A percentile compares a stretch with the other conserved stretches of the same genome.
Evolutionary conservation across 2,113 vertebrate species (phyloP).

Genomic region (Emydura subglobosa): DNA sequence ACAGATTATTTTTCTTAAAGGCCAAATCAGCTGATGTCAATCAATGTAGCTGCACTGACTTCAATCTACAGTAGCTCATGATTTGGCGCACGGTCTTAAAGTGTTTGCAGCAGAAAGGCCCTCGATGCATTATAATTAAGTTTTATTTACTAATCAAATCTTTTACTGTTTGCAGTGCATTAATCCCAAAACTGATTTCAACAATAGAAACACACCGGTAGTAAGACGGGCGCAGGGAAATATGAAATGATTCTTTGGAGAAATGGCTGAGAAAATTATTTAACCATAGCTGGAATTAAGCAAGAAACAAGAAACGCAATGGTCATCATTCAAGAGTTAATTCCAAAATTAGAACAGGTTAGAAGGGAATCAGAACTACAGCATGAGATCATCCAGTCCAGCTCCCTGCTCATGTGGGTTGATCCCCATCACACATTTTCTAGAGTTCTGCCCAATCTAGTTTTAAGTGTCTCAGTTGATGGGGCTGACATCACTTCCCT

Average conservation of each 20-base stretch:
- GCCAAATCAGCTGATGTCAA: not conserved
- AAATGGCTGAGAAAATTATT: slow-evolving; percentile 36
- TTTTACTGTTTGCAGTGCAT: slow-evolving; percentile 49
- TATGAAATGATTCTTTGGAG: slow-evolving; percentile 7
- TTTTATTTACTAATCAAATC: slow-evolving; percentile 64
- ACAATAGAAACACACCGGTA: slow-evolving; percentile 49
- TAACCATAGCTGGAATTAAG: slow-evolving; percentile 37
- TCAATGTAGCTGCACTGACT: slow-evolving; percentile 13
- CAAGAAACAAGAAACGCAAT: slow-evolving; percentile 50
- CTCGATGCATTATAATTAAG: slow-evolving; percentile 47
- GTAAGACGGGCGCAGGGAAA: slow-evolving; percentile 14
- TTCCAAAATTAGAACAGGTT: not conserved
- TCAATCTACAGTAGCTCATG: not conserved
- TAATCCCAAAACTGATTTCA: slow-evolving; percentile 66
- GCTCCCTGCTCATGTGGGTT: not conserved
- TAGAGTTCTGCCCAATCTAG: not conserved
- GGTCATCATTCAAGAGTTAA: not conserved
- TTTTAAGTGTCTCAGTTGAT: not conserved
- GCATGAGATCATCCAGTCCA: accelerated
- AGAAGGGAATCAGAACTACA: not conserved
- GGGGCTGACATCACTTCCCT: not conserved
- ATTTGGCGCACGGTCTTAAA: slow-evolving; percentile 60
- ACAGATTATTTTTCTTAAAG: not conserved
- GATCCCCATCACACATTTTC: not conserved
- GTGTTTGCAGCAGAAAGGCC: slow-evolving; percentile 53